Percentiles rank a stretch among this genome's conserved stretches.
These are phyloP conservation scores for Drosophila borealis DNA, from an alignment of 2,888 invertebrate species.

Conservation along the genomic window DNA sequence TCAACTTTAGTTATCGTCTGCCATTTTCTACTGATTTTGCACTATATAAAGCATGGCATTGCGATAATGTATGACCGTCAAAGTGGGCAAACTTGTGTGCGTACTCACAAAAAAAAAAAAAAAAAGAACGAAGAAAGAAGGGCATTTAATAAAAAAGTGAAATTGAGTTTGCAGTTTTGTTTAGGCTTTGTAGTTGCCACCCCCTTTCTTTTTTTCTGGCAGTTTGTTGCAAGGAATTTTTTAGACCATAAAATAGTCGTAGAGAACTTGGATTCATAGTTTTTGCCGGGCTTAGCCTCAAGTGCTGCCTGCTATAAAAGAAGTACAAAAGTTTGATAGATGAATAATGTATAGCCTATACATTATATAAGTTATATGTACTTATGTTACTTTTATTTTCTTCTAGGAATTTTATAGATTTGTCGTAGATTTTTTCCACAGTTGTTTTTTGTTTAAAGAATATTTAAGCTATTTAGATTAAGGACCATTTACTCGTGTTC, in stretches of 20 bases:
- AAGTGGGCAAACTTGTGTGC: slow-evolving; percentile 48
- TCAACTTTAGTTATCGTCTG: slow-evolving; percentile 73
- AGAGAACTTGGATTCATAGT: background rate
- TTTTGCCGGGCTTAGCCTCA: background rate
- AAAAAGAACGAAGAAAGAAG: slow-evolving; percentile 15
- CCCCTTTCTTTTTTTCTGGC: background rate
- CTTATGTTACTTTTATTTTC: no score
- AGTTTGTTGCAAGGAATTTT: slow-evolving; percentile 14
- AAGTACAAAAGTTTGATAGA: no score
- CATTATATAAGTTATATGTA: no score
- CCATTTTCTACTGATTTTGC: slow-evolving; percentile 78
- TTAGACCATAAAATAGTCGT: slow-evolving; percentile 32
- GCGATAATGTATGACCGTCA: slow-evolving; percentile 71
- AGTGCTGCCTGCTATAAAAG: background rate
- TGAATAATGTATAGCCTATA: no score
- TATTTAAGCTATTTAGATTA: no score
- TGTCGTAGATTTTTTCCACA: no score
- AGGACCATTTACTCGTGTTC: no score
- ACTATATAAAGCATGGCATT: slow-evolving; percentile 75
- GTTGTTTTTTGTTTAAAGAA: no score
- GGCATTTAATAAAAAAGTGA: slow-evolving; percentile 63
- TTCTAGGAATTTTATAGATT: no score
- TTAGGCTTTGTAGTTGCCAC: slow-evolving; percentile 28
- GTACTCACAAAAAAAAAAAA: slow-evolving; percentile 16
- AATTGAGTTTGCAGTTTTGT: slow-evolving; percentile 67